Base-by-base conservation (phyloP, 2,113 vertebrate species). In the Elephantulus edwardii region DNA sequence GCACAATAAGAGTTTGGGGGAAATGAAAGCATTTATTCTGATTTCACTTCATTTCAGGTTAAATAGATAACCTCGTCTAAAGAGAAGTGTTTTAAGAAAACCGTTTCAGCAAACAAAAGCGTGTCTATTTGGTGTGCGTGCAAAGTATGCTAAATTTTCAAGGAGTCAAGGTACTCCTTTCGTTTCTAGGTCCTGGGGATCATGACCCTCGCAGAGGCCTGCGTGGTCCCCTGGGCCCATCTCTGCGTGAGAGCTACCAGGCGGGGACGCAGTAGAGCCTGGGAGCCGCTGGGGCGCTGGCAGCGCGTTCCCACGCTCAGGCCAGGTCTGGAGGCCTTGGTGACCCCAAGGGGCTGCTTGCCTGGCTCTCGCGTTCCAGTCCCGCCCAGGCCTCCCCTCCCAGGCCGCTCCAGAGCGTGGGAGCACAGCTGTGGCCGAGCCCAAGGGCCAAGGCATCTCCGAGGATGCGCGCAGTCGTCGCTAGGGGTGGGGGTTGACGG, bases 251-350 rank as follows among this genome's bases (percentile, higher is more conserved):
- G 85, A 93, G 87, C 80, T 24, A 28, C 42, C 12, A 6, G 68
- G 38, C 70, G 13, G 54, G 54, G n/a, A n/a, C n/a, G n/a, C 54
- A 11, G 66, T 86, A 0, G 54, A 54, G 77, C 80, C 79, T 79
- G 80, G 60, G 89, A 91, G 84, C 77, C n/a, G n/a, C 40, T 28
- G 3, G 4, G 38, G 71, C 17, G 54, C 78, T 20, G 68, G 82
- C 62, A 28, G 62, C 35, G 33, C 30, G 64, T 96, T 96, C 96
- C 96, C 96, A 96, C 95, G 95, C 94, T 82, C 89, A 0, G 58
- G 42, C 93, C 19, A 35, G 70, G 90, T 64, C 66, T 2, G 8
- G 82, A 95, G 89, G 89, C 88, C 74, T 35, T 72, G 40, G 20
- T 70, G 90, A 91, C 89, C 95, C 46, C 92, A 56, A n/a, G 89